Evolutionary conservation across 2,797 vertebrate genomes (phyloP), one percentile per base, ranked within the genome.

Genomic region (Anabas testudineus): DNA sequence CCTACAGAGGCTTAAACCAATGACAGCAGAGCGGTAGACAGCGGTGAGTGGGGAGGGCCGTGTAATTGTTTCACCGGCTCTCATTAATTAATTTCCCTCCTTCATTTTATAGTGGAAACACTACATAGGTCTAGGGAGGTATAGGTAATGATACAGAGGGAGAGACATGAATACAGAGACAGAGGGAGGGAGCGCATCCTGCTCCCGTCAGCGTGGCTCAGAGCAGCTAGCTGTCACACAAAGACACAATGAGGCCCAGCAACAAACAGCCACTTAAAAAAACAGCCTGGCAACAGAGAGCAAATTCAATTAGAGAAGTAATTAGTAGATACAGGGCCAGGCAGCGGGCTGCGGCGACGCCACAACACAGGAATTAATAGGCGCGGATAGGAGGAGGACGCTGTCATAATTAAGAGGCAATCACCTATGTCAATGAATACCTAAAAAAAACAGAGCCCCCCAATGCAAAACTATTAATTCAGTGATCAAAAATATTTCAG

Each of bases 261-360:
- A 97, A 98, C 97, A 98, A 98, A 98, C 96, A 98, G 96, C 95
- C 95, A 95, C 95, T 98, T 97, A 95, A 97, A 97, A n/a, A 98
- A 97, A 96, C 96, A 96, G 95, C 95, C 94, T 94, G 95, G 97
- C 97, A 97, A 98, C 97, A 97, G 96, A 97, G 95, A 96, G 96
- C 95, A 99, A 99, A 99, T 99, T 99, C 97, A 99, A 99, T 99
- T 99, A 99, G 95, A 97, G 97, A 99, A 99, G 96, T 99, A 99
- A 99, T 99, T 99, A 99, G 97, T 95, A 98, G 98, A 98, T 99
- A 98, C 96, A 98, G 96, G 96, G 96, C 95, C 95, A 96, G 96
- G 94, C 96, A 95, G 96, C 92, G 93, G 96, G 97, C 96, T 96
- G 97, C 96, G 94, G 96, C 93, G 85, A 94, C 93, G 96, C 96